A percentile compares a stretch with the other conserved stretches of the same genome.
These are phyloP conservation scores for Drosophila birchii DNA, from an alignment of 2,888 invertebrate genomes.

Conservation along the genomic window DNA sequence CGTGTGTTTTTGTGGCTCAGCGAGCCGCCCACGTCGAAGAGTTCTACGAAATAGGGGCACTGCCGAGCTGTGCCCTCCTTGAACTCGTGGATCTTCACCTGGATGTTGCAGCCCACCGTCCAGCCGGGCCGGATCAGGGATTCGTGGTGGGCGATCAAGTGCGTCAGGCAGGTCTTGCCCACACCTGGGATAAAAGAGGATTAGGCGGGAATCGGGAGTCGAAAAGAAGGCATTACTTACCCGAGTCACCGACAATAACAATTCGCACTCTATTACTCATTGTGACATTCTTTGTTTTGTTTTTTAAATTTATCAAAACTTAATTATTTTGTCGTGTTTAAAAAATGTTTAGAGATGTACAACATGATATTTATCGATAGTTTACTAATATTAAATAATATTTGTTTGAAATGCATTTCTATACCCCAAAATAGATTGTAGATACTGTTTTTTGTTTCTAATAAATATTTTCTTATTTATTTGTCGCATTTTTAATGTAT, in stretches of 20 bases:
- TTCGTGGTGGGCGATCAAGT: conserved; percentile 95
- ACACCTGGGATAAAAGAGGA: conserved; percentile 91
- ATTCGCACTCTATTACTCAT: conserved; percentile 88
- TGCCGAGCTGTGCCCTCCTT: conserved; percentile 97
- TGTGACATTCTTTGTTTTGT: background rate
- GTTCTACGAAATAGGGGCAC: conserved; percentile 95
- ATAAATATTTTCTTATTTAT: background rate
- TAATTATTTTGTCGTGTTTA: conserved; percentile 2
- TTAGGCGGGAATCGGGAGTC: background rate
- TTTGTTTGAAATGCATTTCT: background rate
- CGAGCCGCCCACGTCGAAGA: conserved; percentile 99
- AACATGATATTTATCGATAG: background rate
- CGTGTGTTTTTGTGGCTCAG: conserved; percentile 96
- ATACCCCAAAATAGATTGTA: background rate
- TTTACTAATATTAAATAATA: background rate
- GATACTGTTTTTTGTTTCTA: background rate
- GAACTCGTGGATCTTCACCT: conserved; percentile 97
- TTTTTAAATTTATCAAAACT: background rate
- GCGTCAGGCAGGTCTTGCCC: conserved; percentile 97
- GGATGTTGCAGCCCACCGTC: conserved; percentile 98
- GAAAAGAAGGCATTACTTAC: conserved; percentile 85
- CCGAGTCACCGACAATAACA: conserved; percentile 96
- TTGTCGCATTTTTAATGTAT: background rate
- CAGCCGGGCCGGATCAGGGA: conserved; percentile 94
- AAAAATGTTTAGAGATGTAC: background rate